Evolutionary conservation across 2,888 invertebrate species (phyloP), one percentile per base, ranked within the genome.

Genomic region (Lissocephala sabroskyi): DNA sequence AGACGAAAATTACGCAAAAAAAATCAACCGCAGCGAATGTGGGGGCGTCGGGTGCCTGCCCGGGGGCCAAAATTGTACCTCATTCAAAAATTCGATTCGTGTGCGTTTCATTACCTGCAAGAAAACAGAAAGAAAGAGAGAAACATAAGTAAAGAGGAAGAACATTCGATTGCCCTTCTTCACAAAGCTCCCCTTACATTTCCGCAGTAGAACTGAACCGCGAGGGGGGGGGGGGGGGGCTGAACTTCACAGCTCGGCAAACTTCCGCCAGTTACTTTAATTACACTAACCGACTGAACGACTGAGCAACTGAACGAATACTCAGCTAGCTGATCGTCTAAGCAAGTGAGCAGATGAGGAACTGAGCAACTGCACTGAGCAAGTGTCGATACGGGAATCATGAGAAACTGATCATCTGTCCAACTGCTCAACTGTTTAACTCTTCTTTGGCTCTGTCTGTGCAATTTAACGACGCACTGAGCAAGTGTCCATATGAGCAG

Each of bases 261-360:
- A 74, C 68, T 68, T 68, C 68, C 68, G 68, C 73, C 76, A 65
- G 56, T 57, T 57, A 76, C 76, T 68, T 73, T 76, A 73, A 68
- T 68, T 76, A 76, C 77, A 73, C 62, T 5, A 29, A 2, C 35
- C 35, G 11, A 35, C 5, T 3, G 3, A 14, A 9, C 13, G 14
- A 5, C 14, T 23, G 23, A 35, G 35, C 35, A 35, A 10, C 3
- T 11, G 3, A 6, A 32, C n/a, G 32, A 32, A 32, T 6, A n/a
- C n/a, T n/a, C n/a, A n/a, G n/a, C n/a, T n/a, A n/a, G n/a, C n/a
- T n/a, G n/a, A n/a, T n/a, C n/a, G n/a, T n/a, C n/a, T n/a, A n/a
- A n/a, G n/a, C n/a, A n/a, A n/a, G n/a, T n/a, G n/a, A n/a, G n/a
- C n/a, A n/a, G n/a, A n/a, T n/a, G n/a, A n/a, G n/a, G n/a, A n/a